Base-by-base conservation (phyloP, 2,888 invertebrate genomes). In the Epiblema foenella region DNA sequence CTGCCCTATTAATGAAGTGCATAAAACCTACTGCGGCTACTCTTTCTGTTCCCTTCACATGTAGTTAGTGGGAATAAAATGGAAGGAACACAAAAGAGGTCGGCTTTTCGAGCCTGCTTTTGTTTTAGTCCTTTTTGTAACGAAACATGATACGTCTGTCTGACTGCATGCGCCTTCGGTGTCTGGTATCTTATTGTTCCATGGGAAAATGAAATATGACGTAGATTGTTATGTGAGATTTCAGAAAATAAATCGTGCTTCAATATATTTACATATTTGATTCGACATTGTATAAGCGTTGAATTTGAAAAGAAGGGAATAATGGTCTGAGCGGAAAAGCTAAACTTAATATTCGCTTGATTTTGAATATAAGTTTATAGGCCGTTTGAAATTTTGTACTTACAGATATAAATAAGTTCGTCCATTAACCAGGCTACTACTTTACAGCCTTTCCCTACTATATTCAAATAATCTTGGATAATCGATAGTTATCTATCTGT, bases 111-210 rank as follows among this genome's bases (percentile, higher is more conserved):
- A 51, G 39, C 18, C 17, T 17, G 5, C 59, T 62, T 58, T 62
- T 72, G 72, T 73, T 78, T 77, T 77, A 75, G 63, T 71, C 73
- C 72, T 74, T 73, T 74, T 68, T 68, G 29, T 58, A 60, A 60
- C 46, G 81, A 77, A 79, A 79, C 72, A 49, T 73, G 75, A 78
- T 76, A 79, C 73, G 73, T 59, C 71, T 57, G 73, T 59, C 71
- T 57, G 69, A 54, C 70, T 76, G 74, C 75, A 77, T 77, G 73
- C 59, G 72, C 68, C 10, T 42, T 49, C 46, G 24, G 74, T 76
- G 74, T 77, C 77, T 72, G 75, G 73, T 77, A 68, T 74, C 75
- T 56, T 39, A 76, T 83, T 80, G 79, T 82, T 75, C 75, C 73
- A 77, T 84, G 84, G 78, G 83, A 85, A 81, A 73, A 67, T 62